These are phyloP conservation scores for Tauraco erythrolophus DNA, from an alignment of 2,113 vertebrate genomes.

Conservation along the genomic window DNA sequence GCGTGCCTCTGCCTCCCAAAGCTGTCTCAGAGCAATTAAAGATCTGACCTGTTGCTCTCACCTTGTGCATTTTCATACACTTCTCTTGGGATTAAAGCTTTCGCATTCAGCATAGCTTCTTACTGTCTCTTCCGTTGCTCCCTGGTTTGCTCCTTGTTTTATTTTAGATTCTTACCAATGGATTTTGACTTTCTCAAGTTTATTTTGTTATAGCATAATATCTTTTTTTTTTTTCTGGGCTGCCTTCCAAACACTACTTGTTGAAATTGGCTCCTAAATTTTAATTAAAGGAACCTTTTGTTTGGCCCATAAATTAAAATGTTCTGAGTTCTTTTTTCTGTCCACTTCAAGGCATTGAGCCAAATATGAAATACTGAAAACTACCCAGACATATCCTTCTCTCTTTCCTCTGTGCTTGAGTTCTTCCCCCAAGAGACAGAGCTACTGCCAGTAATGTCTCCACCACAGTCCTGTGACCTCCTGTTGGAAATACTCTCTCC, in stretches of 20 bases:
- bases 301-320: conserved; percentile 71
- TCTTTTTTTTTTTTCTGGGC: conserved; percentile 54
- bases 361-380: conserved; percentile 27
- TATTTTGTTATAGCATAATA: conserved; percentile 56
- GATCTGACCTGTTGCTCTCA: neutral
- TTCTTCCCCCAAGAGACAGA: neutral
- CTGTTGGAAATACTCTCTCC: neutral
- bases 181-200: conserved; percentile 45
- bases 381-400: neutral
- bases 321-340: conserved; percentile 11
- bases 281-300: conserved; percentile 70
- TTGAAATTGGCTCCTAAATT: conserved; percentile 68
- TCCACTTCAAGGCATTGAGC: conserved; percentile 50
- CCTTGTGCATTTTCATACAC: neutral
- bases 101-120: neutral
- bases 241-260: conserved; percentile 39
- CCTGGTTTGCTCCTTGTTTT: neutral
- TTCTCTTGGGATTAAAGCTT: neutral
- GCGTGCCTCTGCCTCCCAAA: neutral
- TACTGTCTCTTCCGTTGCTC: neutral
- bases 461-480: neutral
- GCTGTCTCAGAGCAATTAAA: neutral
- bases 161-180: conserved; percentile 5
- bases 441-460: neutral
- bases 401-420: neutral